Evolutionary conservation across 2,888 invertebrate genomes (phyloP).

Genomic region (Eilema griseolum): DNA sequence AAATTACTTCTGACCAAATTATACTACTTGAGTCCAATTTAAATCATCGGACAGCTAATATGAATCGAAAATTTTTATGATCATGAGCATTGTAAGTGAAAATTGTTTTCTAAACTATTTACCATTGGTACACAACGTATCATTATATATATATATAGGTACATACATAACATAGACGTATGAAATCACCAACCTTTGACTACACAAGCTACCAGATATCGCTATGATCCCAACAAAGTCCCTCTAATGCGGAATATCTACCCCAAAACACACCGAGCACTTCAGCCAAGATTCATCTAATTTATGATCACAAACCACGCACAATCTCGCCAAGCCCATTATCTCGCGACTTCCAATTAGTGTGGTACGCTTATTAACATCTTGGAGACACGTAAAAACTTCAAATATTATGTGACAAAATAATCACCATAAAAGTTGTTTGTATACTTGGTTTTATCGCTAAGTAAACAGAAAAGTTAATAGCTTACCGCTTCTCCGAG

Average conservation of each 20-base stretch:
- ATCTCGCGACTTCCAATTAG: slow-evolving; percentile 52
- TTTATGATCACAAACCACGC: slow-evolving; percentile 51
- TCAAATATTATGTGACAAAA: slow-evolving; percentile 49
- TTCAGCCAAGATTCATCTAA: slow-evolving; percentile 26
- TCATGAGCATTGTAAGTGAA: too few relatives aligned
- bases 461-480: slow-evolving; percentile 28
- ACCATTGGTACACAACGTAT: too few relatives aligned
- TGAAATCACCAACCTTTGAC: not conserved
- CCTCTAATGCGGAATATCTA: slow-evolving; percentile 22
- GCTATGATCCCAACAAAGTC: slow-evolving; percentile 15
- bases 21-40: too few relatives aligned
- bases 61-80: too few relatives aligned
- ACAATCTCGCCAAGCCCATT: slow-evolving; percentile 52
- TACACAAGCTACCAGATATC: slow-evolving; percentile 7
- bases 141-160: too few relatives aligned
- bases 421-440: slow-evolving; percentile 46
- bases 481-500: slow-evolving; percentile 9
- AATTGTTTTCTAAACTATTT: too few relatives aligned
- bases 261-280: slow-evolving; percentile 9
- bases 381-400: slow-evolving; percentile 44
- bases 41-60: too few relatives aligned
- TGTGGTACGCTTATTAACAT: slow-evolving; percentile 51
- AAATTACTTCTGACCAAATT: too few relatives aligned
- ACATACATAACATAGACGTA: not conserved
- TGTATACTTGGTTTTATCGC: slow-evolving; percentile 40